phyloP scores from a whole-genome alignment of 2,113 vertebrate species.

The Litocranius walleri region DNA sequence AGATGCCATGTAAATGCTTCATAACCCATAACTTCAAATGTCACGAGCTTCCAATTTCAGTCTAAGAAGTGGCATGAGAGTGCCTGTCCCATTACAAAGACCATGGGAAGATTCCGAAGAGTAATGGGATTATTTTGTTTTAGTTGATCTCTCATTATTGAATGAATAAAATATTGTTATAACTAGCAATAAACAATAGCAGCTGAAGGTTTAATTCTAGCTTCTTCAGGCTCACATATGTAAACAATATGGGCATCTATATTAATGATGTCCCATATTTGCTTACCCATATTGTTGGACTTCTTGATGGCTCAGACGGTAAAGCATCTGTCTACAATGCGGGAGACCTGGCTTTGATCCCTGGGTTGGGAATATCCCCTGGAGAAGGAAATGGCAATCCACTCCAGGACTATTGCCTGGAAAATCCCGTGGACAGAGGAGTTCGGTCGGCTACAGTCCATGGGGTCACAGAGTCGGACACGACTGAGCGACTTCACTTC shows the following conservation, averaged over 20 bases:
- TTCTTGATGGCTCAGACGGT: no score
- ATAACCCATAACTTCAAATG: not conserved
- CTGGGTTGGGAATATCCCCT: no score
- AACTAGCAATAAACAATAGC: not conserved
- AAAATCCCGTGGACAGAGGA: no score
- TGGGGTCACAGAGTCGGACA: no score
- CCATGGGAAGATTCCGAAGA: not conserved
- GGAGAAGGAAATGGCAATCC: no score
- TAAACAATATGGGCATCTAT: not conserved
- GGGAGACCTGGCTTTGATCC: no score
- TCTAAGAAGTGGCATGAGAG: not conserved
- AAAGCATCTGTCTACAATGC: no score
- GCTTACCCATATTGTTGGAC: not conserved
- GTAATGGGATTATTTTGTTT: not conserved
- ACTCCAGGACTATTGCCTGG: no score
- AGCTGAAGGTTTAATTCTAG: not conserved
- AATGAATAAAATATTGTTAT: not conserved
- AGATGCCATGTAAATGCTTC: not conserved
- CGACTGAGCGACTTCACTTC: no score
- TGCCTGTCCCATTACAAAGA: not conserved
- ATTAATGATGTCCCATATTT: not conserved
- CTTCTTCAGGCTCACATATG: not conserved
- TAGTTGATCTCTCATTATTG: not conserved
- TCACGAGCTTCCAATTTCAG: not conserved
- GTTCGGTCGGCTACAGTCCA: no score